Evolutionary conservation across 2,797 vertebrate genomes (phyloP).

Genomic region (Mareca strepera): DNA sequence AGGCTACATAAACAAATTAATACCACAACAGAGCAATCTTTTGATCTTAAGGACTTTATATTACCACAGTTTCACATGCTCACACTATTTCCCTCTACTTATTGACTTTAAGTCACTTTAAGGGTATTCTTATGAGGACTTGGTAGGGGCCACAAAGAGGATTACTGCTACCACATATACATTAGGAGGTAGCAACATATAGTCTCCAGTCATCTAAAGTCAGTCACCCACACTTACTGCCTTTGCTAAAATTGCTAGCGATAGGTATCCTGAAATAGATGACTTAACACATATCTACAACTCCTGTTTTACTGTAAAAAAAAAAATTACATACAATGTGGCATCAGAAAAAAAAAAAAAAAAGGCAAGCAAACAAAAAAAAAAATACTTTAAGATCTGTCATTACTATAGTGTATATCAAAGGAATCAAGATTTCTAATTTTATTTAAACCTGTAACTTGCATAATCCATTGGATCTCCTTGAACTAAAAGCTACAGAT

Average conservation of each 20-base stretch:
- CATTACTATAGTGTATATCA: background rate
- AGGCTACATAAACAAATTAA: slow-evolving; percentile 37
- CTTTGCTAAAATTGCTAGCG: background rate
- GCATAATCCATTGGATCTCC: background rate
- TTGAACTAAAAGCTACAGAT: slow-evolving; percentile 42
- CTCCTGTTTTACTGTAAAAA: background rate
- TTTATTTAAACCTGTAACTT: slow-evolving; percentile 39
- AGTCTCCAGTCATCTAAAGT: background rate
- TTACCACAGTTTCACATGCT: slow-evolving; percentile 24
- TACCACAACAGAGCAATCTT: slow-evolving; percentile 9
- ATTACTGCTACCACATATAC: background rate
- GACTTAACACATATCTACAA: background rate
- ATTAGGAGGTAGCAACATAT: background rate
- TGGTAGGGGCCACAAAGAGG: background rate
- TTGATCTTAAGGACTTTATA: background rate
- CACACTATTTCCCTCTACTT: slow-evolving; percentile 36
- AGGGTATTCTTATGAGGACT: background rate
- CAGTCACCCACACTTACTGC: background rate
- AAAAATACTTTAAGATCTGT: background rate
- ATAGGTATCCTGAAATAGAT: background rate
- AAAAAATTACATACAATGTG: background rate
- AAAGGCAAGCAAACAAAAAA: background rate
- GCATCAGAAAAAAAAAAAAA: background rate
- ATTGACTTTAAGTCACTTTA: slow-evolving; percentile 30
- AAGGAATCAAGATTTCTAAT: background rate